These are phyloP conservation scores for Miniopterus natalensis DNA, from an alignment of 2,113 vertebrate species.

Conservation along the genomic window DNA sequence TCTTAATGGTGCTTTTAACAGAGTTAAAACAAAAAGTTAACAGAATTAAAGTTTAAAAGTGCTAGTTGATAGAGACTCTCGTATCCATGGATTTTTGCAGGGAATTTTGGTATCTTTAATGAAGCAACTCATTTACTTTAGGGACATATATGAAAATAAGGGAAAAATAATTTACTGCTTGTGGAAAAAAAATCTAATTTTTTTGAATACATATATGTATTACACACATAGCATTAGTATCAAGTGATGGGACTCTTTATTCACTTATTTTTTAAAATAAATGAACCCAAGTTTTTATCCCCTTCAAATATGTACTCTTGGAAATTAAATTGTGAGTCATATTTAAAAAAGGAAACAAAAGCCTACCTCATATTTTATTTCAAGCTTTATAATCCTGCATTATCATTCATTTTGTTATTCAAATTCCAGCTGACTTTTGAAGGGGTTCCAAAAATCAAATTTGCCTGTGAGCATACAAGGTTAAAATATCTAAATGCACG, in stretches of 20 bases:
- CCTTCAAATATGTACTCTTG: background rate
- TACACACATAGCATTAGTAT: background rate
- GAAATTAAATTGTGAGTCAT: background rate
- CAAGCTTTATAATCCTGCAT: background rate
- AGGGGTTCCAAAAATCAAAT: slow-evolving; percentile 26
- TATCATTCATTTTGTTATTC: background rate
- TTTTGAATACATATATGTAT: background rate
- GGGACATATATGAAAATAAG: background rate
- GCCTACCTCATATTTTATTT: background rate
- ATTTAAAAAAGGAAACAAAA: background rate
- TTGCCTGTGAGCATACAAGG: background rate
- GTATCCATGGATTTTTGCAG: background rate
- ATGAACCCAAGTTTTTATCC: background rate
- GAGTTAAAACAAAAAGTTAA: background rate
- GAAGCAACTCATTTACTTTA: background rate
- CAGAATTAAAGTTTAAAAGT: background rate
- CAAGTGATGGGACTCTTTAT: background rate
- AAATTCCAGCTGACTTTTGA: slow-evolving; percentile 10
- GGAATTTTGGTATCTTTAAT: background rate
- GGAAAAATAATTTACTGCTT: background rate
- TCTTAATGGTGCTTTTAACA: background rate
- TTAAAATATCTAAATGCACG: background rate
- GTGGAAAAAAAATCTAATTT: background rate
- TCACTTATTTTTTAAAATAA: background rate
- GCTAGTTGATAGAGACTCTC: background rate